Evolutionary conservation across 1,140 invertebrate species (phyloP), one percentile per base, ranked within the genome.

Genomic region (Anagrus nilaparvatae): DNA sequence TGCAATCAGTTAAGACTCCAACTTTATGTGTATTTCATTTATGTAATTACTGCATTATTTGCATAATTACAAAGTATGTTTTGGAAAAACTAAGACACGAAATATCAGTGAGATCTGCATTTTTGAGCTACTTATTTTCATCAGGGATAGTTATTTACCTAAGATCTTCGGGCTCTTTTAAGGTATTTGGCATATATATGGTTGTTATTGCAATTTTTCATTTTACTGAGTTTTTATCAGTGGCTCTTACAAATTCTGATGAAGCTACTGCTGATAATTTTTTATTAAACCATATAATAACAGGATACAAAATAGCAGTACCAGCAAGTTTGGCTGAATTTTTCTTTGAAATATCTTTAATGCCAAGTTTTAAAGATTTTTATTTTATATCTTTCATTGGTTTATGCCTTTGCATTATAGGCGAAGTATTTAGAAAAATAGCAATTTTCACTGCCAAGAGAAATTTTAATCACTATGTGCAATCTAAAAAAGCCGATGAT

Each of bases 391-490:
- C 78, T 27, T 63, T 73, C 7, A 51, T 86, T 20, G 96, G 96
- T 20, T 57, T 95, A 1, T 6, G 74, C 0, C 56, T 96, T n/a
- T 95, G 92, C 51, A 58, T 87, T n/a, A 55, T 65, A 16, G 95
- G 96, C 2, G 96, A 99, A 65, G 20, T 85, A 2, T 52, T 97
- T 6, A 71, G 96, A 36, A 99, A 99, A 67, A 48, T 76, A 12
- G 93, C 95, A 4, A 99, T 99, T 81, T 75, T 92, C 21, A 97
- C 94, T 18, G 96, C 96, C 0, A 82, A 78, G 21, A 78, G 77
- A 6, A 98, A 93, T 69, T 99, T 99, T 59, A 96, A 91, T 61
- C 95, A 98, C 67, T 70, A 87, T 43, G 82, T 86, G 1, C 82
- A 88, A 56, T 77, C 70, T 51, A 72, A 79, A 30, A 84, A 82